Evolutionary conservation across 2,888 invertebrate genomes (phyloP).

Genomic region (Minunthozetes semirufus): DNA sequence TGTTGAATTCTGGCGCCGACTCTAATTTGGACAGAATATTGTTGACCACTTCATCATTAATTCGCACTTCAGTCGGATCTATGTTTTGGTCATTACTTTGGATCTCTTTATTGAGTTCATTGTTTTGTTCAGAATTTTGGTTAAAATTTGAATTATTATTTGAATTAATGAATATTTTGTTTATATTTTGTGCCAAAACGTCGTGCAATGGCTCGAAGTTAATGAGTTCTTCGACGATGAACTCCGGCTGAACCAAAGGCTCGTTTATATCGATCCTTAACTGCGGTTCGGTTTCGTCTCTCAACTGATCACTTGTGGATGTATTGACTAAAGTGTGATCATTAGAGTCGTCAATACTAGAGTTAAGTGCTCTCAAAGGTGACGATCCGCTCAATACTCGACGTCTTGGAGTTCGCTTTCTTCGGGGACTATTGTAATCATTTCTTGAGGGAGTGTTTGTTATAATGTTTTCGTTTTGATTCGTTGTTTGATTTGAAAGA

Average conservation of each 20-base stretch:
- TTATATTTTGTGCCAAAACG: conserved; percentile 31
- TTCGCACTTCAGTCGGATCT: background rate
- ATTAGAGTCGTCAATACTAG: background rate
- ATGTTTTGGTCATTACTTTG: background rate
- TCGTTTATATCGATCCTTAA: conserved; percentile 5
- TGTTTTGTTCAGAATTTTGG: background rate
- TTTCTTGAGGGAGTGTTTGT: background rate
- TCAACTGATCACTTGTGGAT: background rate
- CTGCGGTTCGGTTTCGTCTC: background rate
- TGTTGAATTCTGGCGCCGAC: conserved; percentile 24
- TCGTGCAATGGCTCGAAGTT: conserved; percentile 35
- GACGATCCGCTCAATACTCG: background rate
- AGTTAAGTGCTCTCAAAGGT: background rate
- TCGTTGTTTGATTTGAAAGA: background rate
- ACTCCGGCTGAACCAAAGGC: conserved; percentile 21
- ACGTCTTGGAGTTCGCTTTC: conserved; percentile 16
- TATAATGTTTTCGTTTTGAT: too few species aligned
- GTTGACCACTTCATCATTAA: background rate
- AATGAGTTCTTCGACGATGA: conserved; percentile 32
- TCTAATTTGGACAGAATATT: background rate
- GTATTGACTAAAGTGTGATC: background rate
- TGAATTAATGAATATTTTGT: conserved; percentile 13
- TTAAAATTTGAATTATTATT: background rate
- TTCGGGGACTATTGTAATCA: background rate
- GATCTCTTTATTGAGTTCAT: background rate